Base-by-base conservation (phyloP, 2,888 invertebrate genomes). In the Pasiphila rectangulata region DNA sequence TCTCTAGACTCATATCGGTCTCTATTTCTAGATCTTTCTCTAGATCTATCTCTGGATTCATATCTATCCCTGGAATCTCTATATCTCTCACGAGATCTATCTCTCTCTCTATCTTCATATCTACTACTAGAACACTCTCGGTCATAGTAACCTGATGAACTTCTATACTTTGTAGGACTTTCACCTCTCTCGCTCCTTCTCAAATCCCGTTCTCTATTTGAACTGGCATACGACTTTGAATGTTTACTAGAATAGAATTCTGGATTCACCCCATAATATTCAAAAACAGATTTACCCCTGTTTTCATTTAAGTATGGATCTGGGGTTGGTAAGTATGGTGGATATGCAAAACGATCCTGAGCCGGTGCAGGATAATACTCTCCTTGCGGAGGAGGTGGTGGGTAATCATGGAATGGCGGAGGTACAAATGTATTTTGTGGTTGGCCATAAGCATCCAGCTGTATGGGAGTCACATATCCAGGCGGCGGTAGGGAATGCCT, bases 81-180 rank as follows among this genome's bases (percentile, higher is more conserved):
- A 20, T 59, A 56, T 47, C 56, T 68, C 2, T 72, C 67, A 54
- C 59, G 64, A n/a, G 61, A 48, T 6, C 21, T 7, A 21, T 21
- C 4, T 48, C 67, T 66, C 20, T 62, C 57, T 27, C 64, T 63
- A 6, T 65, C 64, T 41, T 54, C 56, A 20, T 64, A 69, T 41
- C 61, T 64, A 5, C 61, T 53, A 19, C 16, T 23, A 30, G 24
- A 29, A 38, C 38, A 19, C 5, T 46, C 51, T 23, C 32, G 24
- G 15, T 47, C 52, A 43, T 53, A 2, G 48, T 48, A 21, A 39
- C 41, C 9, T 47, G 55, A 66, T 19, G 72, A 72, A 53, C 77
- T 77, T 41, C 67, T 64, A 21, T 41, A 39, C 32, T 67, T 48
- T 29, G 56, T 59, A 3, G 75, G 75, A 54, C 79, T 80, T 12